These are phyloP conservation scores for Brachyhypopomus gauderio DNA, from an alignment of 2,113 vertebrate species.

Conservation along the genomic window DNA sequence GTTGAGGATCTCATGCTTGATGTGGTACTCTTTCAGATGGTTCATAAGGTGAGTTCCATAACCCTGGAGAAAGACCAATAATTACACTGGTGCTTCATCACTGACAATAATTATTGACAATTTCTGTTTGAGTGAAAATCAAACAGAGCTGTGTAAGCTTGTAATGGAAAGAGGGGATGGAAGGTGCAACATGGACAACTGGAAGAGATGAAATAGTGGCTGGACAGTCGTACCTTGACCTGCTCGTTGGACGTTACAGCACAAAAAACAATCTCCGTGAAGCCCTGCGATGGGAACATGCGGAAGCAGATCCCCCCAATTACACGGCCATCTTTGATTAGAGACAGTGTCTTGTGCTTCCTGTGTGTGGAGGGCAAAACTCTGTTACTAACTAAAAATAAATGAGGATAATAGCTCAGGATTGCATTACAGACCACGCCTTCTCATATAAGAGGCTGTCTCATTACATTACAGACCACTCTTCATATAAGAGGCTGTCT, in stretches of 20 bases:
- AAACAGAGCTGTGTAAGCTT: no score
- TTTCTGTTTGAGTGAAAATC: no score
- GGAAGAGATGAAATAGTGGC: neutral
- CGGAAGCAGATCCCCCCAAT: conserved; percentile 98
- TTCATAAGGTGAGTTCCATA: conserved; percentile 99
- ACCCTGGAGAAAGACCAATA: conserved; percentile 73
- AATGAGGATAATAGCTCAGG: no score
- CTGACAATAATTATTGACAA: no score
- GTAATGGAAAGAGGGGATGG: no score
- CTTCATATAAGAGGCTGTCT: neutral
- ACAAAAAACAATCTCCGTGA: conserved; percentile 98
- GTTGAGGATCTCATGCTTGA: conserved; percentile 96
- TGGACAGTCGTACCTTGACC: conserved; percentile 84
- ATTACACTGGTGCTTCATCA: neutral
- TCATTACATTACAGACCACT: neutral
- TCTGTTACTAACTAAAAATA: neutral
- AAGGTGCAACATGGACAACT: no score
- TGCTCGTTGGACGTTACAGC: conserved; percentile 98
- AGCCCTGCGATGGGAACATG: conserved; percentile 98
- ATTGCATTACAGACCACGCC: neutral
- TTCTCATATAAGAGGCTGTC: neutral
- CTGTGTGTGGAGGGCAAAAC: conserved; percentile 65
- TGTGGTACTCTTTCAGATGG: conserved; percentile 98
- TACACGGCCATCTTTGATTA: conserved; percentile 97
- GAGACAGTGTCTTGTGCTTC: conserved; percentile 97